Evolutionary conservation across 2,113 vertebrate species (phyloP).

Genomic region (Narcine bancroftii): DNA sequence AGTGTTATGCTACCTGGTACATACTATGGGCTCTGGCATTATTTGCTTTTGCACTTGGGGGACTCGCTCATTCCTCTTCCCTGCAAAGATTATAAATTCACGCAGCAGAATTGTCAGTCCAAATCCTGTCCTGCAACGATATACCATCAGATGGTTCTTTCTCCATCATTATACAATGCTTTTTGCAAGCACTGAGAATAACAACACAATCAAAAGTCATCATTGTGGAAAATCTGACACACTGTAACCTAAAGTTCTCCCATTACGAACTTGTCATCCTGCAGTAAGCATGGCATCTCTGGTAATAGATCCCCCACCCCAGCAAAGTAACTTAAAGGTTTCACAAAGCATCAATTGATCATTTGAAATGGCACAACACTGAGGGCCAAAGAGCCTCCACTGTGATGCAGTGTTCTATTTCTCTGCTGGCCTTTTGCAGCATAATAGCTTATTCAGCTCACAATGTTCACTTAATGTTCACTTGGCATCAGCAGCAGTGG

Average conservation of each 20-base stretch:
- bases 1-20: too few relatives aligned
- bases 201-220: background rate
- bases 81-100: background rate
- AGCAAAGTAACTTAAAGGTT: too few relatives aligned
- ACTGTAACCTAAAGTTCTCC: background rate
- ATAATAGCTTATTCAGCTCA: conserved; percentile 20
- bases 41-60: background rate
- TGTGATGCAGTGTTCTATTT: too few relatives aligned
- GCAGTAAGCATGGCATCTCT: background rate
- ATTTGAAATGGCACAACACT: too few relatives aligned
- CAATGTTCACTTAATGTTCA: background rate
- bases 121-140: background rate
- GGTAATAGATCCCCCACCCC: too few relatives aligned
- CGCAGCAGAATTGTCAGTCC: background rate
- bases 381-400: too few relatives aligned
- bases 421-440: background rate
- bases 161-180: background rate
- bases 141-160: background rate
- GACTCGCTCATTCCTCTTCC: background rate
- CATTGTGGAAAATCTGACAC: background rate
- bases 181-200: background rate
- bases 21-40: background rate
- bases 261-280: background rate
- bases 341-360: background rate
- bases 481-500: background rate